Evolutionary conservation across 2,797 vertebrate species (phyloP), one percentile per base, ranked within the genome.

Genomic region (Enteromius trimaculatus): DNA sequence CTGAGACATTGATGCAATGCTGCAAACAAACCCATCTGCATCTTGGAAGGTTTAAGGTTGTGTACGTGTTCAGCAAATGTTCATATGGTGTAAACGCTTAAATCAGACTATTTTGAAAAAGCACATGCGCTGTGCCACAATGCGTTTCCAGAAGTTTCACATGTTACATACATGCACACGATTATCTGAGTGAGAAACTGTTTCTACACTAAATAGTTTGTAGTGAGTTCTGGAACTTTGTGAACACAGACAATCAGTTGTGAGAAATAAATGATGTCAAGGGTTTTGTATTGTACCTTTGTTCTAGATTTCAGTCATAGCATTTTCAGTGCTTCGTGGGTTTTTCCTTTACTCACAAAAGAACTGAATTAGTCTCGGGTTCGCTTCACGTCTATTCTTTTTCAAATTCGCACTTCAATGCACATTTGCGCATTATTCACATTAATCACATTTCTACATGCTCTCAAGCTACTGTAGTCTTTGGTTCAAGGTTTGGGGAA

Each of bases 401-500:
- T 64, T 64, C 4, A 64, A 31, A 64, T n/a, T n/a, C n/a, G n/a
- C n/a, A n/a, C n/a, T n/a, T n/a, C n/a, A n/a, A n/a, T n/a, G n/a
- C n/a, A n/a, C 8, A 72, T 72, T 51, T 72, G 44, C 8, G 4
- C 29, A 29, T 26, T 0, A 69, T 31, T 31, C 31, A 31, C 29
- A 29, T 29, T 3, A 26, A 26, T 31, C 0, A 1, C 19, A 51
- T 51, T 2, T 49, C 16, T 51, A 8, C 6, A 21, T 0, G 4
- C 23, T 19, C 8, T 49, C 44, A 21, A 31, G 6, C 2, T 13
- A 6, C 8, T 39, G 37, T 9, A 9, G 37, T 39, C 7, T 39
- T 39, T 60, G 37, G 31, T 58, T 39, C 31, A 39, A 76, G 71
- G 71, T 11, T 72, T 78, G 26, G 3, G 60, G 31, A 77, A 47